Conservation (phyloP, 2,797 vertebrate genomes). For the Rhincodon typus region DNA sequence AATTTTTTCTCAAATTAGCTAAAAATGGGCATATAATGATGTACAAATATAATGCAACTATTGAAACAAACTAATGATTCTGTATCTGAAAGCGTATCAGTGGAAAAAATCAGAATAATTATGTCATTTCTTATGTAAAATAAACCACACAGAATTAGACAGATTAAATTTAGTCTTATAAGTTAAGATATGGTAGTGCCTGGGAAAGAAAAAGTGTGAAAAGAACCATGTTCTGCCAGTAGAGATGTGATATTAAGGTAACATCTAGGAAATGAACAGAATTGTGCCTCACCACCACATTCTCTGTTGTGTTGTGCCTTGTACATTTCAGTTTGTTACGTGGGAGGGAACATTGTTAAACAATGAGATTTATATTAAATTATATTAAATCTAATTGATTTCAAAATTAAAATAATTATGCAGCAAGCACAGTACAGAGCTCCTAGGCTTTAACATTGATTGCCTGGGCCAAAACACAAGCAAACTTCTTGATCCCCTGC, state of each 20-base stretch:
- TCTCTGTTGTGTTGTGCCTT: not conserved
- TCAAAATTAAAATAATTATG: not conserved
- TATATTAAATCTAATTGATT: not conserved
- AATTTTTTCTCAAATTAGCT: not conserved
- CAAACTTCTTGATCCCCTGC: not conserved
- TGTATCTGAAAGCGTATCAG: not conserved
- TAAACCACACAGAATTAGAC: not conserved
- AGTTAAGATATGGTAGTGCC: not conserved
- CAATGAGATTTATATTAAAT: not conserved
- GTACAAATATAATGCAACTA: not conserved
- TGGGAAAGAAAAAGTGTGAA: not conserved
- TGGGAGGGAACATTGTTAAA: not conserved
- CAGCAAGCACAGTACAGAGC: not conserved
- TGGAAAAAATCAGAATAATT: not conserved
- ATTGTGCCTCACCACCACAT: not conserved
- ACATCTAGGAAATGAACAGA: not conserved
- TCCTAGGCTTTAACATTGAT: no score
- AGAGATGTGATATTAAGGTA: not conserved
- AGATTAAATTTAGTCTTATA: not conserved
- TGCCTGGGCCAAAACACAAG: not conserved
- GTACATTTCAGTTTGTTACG: not conserved
- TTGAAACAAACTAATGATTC: not conserved
- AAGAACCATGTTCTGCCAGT: not conserved
- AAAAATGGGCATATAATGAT: not conserved
- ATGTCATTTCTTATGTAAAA: not conserved